Conservation (phyloP, 2,113 vertebrate species). For the Amphiprion percula region DNA sequence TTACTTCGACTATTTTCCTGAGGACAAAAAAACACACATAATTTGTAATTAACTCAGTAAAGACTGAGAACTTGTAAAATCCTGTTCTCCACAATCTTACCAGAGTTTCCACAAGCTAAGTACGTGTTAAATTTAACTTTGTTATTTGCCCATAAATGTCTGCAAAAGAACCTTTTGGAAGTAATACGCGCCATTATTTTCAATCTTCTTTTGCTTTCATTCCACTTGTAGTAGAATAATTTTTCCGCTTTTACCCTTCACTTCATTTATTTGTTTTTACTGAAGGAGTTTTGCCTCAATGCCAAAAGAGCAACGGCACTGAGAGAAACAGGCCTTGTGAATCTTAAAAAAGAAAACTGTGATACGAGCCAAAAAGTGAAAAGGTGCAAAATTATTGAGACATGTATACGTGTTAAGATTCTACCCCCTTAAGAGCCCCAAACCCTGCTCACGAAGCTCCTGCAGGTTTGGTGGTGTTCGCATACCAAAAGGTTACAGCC, state of each 20-base stretch:
- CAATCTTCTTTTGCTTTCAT: constrained; percentile 16
- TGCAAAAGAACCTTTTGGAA: constrained; percentile 26
- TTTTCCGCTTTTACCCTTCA: constrained; percentile 25
- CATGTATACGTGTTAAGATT: background rate
- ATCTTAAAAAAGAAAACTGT: background rate
- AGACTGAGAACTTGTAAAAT: constrained; percentile 23
- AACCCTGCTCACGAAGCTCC: constrained; percentile 15
- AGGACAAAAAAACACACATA: background rate
- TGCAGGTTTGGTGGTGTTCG: constrained; percentile 43
- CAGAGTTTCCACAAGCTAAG: constrained; percentile 45
- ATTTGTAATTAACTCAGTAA: constrained; percentile 26
- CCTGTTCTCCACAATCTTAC: constrained; percentile 24
- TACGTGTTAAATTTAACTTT: constrained; percentile 18
- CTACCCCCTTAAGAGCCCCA: constrained; percentile 13
- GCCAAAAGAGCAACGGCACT: background rate
- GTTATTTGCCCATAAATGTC: constrained; percentile 47
- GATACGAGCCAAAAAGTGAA: background rate
- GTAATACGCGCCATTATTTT: constrained; percentile 34
- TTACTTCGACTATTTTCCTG: constrained; percentile 5
- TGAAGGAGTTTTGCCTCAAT: constrained; percentile 1
- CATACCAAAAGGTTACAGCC: constrained; percentile 62
- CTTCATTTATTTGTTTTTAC: constrained; percentile 41
- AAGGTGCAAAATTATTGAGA: constrained; percentile 30
- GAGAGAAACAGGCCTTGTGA: background rate
- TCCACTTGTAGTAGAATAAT: background rate